Percentiles rank a stretch among this genome's conserved stretches.
Evolutionary conservation across 2,113 vertebrate genomes (phyloP).

Genomic region (Pavo muticus): DNA sequence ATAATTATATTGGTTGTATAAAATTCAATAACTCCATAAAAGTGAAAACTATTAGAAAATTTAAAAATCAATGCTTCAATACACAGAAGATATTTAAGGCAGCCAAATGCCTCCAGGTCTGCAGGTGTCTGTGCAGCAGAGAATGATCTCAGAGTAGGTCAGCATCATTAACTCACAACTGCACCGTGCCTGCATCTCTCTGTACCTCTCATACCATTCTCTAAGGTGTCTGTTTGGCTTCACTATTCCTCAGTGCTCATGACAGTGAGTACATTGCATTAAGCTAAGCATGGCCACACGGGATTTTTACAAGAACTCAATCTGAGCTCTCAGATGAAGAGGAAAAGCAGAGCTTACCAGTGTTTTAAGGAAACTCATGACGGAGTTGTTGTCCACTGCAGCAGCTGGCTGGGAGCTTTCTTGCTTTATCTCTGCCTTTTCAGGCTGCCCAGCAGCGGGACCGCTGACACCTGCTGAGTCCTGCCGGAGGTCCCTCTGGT

Average conservation of each 20-base stretch:
- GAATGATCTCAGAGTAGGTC: not conserved
- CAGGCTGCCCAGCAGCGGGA: constrained; percentile 5
- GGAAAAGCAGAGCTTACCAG: constrained; percentile 82
- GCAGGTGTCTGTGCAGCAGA: not conserved
- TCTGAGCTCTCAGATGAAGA: not conserved
- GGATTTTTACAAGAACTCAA: not conserved
- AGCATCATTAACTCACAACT: no score
- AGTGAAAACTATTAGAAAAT: not conserved
- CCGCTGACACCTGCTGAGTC: not conserved
- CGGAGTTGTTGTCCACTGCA: constrained; percentile 77
- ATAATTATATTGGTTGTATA: not conserved
- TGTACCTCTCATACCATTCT: not conserved
- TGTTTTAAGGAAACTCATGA: constrained; percentile 99
- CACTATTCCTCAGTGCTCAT: not conserved
- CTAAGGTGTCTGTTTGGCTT: not conserved
- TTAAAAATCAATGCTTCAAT: not conserved
- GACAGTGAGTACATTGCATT: not conserved
- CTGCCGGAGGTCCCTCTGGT: constrained; percentile 1
- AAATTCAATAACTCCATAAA: not conserved
- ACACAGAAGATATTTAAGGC: not conserved
- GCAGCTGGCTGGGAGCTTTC: constrained; percentile 57
- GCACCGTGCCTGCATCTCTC: not conserved
- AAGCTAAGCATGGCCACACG: not conserved
- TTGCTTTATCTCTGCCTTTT: constrained; percentile 17
- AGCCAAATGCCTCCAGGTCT: not conserved